phyloP scores from a whole-genome alignment of 2,888 invertebrate species.

The Cylindroiulus punctatus region DNA sequence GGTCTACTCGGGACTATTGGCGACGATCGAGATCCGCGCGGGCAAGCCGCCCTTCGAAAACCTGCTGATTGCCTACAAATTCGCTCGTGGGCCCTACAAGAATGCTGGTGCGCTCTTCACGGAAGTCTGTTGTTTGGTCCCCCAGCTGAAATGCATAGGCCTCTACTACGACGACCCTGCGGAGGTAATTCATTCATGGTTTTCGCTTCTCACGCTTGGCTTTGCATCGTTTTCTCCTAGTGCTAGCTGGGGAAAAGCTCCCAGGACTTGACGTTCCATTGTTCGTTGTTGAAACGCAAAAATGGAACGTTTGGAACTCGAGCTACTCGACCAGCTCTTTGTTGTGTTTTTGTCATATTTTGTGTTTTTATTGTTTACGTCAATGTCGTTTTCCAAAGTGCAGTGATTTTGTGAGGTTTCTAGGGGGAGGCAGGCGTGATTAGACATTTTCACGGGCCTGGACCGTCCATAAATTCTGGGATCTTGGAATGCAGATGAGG shows the following conservation, averaged over 20 bases:
- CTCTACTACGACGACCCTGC: slow-evolving; percentile 68
- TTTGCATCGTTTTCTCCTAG: too few relatives aligned
- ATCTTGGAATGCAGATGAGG: too few relatives aligned
- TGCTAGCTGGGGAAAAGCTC: not conserved
- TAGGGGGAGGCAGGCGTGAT: not conserved
- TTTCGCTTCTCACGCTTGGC: too few relatives aligned
- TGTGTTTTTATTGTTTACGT: too few relatives aligned
- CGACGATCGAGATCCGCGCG: slow-evolving; percentile 64
- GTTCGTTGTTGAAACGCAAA: not conserved
- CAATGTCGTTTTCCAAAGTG: not conserved
- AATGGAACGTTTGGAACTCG: not conserved
- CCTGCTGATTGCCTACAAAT: slow-evolving; percentile 66
- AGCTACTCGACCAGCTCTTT: too few relatives aligned
- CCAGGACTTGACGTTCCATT: not conserved
- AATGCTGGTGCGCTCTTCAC: slow-evolving; percentile 66
- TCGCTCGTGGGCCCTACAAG: slow-evolving; percentile 66
- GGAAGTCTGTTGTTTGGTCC: slow-evolving; percentile 65
- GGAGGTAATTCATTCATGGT: too few relatives aligned
- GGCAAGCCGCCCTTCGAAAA: slow-evolving; percentile 64
- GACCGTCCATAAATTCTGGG: too few relatives aligned
- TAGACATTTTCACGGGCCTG: too few relatives aligned
- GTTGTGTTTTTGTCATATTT: too few relatives aligned
- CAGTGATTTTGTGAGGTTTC: not conserved
- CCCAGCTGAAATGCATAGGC: slow-evolving; percentile 65
- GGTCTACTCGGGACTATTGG: slow-evolving; percentile 65